Evolutionary conservation across 2,888 invertebrate genomes (phyloP).

Genomic region (Ferdinandea cuprea): DNA sequence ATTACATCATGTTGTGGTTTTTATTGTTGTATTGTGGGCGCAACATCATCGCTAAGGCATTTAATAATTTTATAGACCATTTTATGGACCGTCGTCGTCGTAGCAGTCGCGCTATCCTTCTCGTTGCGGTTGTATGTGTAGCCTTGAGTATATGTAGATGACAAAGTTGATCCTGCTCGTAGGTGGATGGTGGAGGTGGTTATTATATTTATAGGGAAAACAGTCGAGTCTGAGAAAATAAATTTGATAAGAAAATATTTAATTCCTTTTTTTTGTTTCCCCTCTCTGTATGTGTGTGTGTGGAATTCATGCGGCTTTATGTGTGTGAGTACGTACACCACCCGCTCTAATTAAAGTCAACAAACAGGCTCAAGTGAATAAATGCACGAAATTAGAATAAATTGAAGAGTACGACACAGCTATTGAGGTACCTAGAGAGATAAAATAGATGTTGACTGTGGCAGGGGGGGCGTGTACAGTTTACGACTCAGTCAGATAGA

Average conservation of each 20-base stretch:
- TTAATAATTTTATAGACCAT: conserved; percentile 66
- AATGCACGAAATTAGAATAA: conserved; percentile 74
- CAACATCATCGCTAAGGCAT: conserved; percentile 64
- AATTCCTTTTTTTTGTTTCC: conserved; percentile 30
- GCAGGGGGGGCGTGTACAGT: conserved; percentile 2
- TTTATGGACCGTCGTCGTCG: conserved; percentile 44
- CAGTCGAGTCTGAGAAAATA: conserved; percentile 18
- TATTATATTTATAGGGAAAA: conserved; percentile 11
- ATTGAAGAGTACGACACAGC: conserved; percentile 65
- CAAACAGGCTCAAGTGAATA: conserved; percentile 72
- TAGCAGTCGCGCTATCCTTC: background rate
- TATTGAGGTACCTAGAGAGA: conserved; percentile 28
- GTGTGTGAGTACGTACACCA: conserved; percentile 48
- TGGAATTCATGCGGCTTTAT: background rate
- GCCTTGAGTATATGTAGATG: conserved; percentile 20
- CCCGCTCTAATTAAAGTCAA: conserved; percentile 74
- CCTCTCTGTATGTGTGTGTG: background rate
- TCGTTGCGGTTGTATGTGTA: background rate
- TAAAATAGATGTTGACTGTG: background rate
- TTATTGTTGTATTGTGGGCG: conserved; percentile 61
- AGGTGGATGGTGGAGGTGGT: background rate
- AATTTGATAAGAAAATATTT: conserved; percentile 62
- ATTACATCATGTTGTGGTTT: conserved; percentile 72
- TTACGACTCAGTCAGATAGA: too few species aligned
- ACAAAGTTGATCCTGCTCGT: conserved; percentile 47